Base-by-base conservation (phyloP, 2,797 vertebrate species). In the Tenualosa ilisha region DNA sequence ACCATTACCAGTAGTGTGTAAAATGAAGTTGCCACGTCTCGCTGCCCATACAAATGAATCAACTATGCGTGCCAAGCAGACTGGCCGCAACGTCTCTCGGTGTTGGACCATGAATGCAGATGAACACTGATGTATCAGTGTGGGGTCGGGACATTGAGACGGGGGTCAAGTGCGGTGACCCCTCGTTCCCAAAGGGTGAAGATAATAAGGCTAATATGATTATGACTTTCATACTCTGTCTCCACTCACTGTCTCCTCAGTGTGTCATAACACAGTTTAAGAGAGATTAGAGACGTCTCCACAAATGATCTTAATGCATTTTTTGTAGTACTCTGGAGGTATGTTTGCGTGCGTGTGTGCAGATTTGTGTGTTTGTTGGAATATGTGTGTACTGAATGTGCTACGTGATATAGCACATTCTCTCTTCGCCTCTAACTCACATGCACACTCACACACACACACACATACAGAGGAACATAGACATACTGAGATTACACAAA, bases 261-360 rank as follows among this genome's bases (percentile, higher is more conserved):
- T 37, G 63, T 68, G 65, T 37, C 65, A 72, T 37, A 72, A 72
- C 65, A 40, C 31, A 12, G 65, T 72, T 72, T 37, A 72, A 72
- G 65, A 37, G 26, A 17, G 65, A 68, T 26, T 65, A 65, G 8
- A 26, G 63, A 31, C 8, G 8, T 65, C 9, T 26, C 63, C 31
- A 6, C 31, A 72, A 72, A 72, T 72, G 2, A 40, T 15, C 65
- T 68, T 68, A 68, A 68, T 68, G 11, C 63, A 26, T 68, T 68
- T 65, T 13, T 65, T 11, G 11, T 68, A 13, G 3, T 31, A n/a
- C 56, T 85, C 15, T 24, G 61, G 43, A 56, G 59, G 81, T 75
- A 51, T 85, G 31, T 72, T 61, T 82, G 72, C 51, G 51, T 68
- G 49, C 72, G 81, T 68, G 51, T 79, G 75, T 85, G 72, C 83